Base-by-base conservation (phyloP, 2,888 invertebrate species). In the Sisyra nigra region DNA sequence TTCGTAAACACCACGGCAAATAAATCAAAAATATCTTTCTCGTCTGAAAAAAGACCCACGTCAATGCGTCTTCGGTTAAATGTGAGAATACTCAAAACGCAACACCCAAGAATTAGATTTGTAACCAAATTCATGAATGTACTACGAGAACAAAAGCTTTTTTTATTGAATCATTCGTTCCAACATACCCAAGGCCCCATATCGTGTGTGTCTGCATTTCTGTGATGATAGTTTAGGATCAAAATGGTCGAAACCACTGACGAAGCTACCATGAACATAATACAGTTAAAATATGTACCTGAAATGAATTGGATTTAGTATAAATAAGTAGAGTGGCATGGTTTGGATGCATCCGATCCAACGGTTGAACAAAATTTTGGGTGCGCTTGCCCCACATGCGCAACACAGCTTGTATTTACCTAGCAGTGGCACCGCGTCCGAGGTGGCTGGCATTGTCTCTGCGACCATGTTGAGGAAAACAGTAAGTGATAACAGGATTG, bases 191-290 rank as follows among this genome's bases (percentile, higher is more conserved):
- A 93, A 62, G 83, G 79, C 60, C 93, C 89, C 91, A 96, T 93
- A 68, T 85, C 86, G 68, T 94, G 93, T 54, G 92, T 93, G 67
- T 94, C 92, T 55, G 93, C 79, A 66, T 89, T 91, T 60, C 94
- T 79, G 71, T 94, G 93, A 69, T 96, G 94, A 71, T 92, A 94
- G 72, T 94, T 96, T 59, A 96, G 79, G 64, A 96, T 93, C 59
- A 94, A 82, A 61, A 96, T 94, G 51, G 94, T 96, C 65, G 92
- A 91, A 60, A 94, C 91, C 63, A 96, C 93, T 53, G 94, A 94
- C 57, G 93, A 88, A 57, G 94, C 93, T 68, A 94, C 93, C 93
- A 94, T 94, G 70, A 94, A 91, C 96, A 96, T 96, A 71, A 94
- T 94, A 72, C 93, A 93, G 74, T 94, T 94, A 76, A 96, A 96